Base-by-base conservation (phyloP, 2,113 vertebrate species). In the Archocentrus centrarchus region DNA sequence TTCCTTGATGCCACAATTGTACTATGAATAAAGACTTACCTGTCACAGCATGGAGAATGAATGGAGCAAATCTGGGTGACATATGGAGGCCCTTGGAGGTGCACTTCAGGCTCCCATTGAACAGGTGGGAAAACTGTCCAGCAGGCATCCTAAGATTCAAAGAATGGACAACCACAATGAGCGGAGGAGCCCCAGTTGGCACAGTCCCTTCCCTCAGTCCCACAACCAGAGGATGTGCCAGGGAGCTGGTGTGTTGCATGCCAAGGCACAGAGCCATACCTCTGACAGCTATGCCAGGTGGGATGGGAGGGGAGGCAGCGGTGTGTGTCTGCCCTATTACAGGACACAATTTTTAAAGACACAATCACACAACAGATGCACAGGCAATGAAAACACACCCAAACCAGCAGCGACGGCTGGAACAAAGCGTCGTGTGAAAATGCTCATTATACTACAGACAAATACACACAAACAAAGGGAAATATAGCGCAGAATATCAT, bases 121-220 rank as follows among this genome's bases (percentile, higher is more conserved):
- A 95, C 95, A 95, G 94, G 94, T 95, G 93, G 90, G 83, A 86
- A 87, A 91, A 80, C 86, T 86, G 77, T 86, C 91, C 91, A 80
- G 84, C 24, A 75, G 92, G 86, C 79, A 84, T 73, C 80, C 57
- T 17, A 58, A 81, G 76, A 86, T 76, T 81, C 55, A 27, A 63
- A 81, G 78, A 88, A 70, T 57, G 93, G 90, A 92, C 88, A 39
- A 79, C 86, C 91, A 86, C 86, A 84, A 86, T 91, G 92, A 93
- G 92, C 64, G 89, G 93, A 93, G 92, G 81, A 91, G 91, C 77
- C 93, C 95, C 89, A 86, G 83, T 91, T 96, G 96, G 94, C 92
- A 59, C 9, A 0, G 27, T 30, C 62, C 81, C 63, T 77, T 79
- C 84, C 37, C 85, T 66, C 76, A 27, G 87, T 84, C 89, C 91